These are phyloP conservation scores for Lacerta bilineata DNA, from an alignment of 2,797 vertebrate genomes.

Conservation along the genomic window DNA sequence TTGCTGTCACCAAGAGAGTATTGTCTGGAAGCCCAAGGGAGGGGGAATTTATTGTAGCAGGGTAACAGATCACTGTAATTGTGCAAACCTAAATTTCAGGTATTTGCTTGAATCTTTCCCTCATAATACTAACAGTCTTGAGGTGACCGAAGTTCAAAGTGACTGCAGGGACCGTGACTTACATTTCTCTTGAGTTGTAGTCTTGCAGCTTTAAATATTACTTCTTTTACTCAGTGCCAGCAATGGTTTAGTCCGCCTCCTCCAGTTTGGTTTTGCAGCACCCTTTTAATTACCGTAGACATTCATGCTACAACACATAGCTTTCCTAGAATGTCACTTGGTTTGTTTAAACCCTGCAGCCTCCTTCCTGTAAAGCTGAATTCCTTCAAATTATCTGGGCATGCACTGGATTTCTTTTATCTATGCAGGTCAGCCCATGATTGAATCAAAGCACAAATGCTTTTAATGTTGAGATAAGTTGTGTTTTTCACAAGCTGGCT, in stretches of 20 bases:
- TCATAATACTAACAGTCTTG: no score
- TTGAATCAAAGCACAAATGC: neutral
- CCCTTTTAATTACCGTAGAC: neutral
- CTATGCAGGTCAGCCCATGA: slow-evolving; percentile 2
- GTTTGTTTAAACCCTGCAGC: slow-evolving; percentile 16
- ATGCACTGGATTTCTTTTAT: slow-evolving; percentile 17
- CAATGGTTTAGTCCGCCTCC: slow-evolving; percentile 5
- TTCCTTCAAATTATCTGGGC: slow-evolving; percentile 33
- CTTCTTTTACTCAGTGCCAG: neutral
- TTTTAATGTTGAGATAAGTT: slow-evolving; percentile 27
- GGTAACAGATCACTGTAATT: no score
- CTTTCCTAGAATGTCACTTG: neutral
- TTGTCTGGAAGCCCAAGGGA: no score
- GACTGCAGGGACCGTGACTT: neutral
- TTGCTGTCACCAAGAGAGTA: no score
- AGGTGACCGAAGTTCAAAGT: neutral
- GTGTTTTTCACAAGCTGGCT: slow-evolving; percentile 39
- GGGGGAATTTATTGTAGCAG: no score
- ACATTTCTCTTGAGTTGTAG: neutral
- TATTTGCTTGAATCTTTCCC: no score
- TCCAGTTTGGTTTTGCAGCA: neutral
- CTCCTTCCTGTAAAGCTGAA: neutral
- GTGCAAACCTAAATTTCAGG: no score
- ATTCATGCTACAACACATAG: neutral
- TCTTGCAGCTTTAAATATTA: neutral